Evolutionary conservation across 2,888 invertebrate genomes (phyloP), one percentile per base, ranked within the genome.

Genomic region (Neuroscelio doddi): DNA sequence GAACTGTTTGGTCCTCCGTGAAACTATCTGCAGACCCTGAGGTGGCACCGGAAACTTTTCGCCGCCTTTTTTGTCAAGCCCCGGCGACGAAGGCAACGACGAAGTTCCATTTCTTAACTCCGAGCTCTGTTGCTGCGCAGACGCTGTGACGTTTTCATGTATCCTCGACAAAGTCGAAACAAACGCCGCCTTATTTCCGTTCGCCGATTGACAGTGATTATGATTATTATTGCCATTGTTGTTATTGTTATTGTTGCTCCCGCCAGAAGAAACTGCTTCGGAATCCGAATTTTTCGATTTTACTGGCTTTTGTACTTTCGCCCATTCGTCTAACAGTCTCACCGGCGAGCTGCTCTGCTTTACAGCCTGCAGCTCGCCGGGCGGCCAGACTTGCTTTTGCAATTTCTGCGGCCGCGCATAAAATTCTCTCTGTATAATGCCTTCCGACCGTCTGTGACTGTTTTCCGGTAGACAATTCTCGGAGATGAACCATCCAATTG

Each of bases 371-470:
- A 68, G 71, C 21, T 81, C 79, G 17, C 67, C 88, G 74, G 92
- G 92, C 0, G 92, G 92, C 91, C 92, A 92, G 32, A 90, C 87
- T 12, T 89, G 90, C 71, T 90, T 90, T 72, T 91, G 91, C 64
- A 93, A 84, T 78, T 91, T 92, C 79, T 92, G 92, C 15, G 93
- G 93, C 76, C 92, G 88, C n/a, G 92, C 90, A 76, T 93, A 93
- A 80, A 92, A 93, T 81, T 92, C 93, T 46, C 90, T 88, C 62
- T 89, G 89, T 32, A 90, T 89, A 46, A 87, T 85, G 0, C 77
- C 63, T 16, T 57, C 49, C 0, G 67, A 63, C 15, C 34, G 17
- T 7, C 1, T 1, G 4, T 21, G 9, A 8, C 21, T 39, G 17
- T 5, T 21, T 3, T 21, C 21, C 3, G 2, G 5, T 5, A 3